Evolutionary conservation across 2,888 invertebrate genomes (phyloP), one percentile per base, ranked within the genome.

Genomic region (Sinelater perroti): DNA sequence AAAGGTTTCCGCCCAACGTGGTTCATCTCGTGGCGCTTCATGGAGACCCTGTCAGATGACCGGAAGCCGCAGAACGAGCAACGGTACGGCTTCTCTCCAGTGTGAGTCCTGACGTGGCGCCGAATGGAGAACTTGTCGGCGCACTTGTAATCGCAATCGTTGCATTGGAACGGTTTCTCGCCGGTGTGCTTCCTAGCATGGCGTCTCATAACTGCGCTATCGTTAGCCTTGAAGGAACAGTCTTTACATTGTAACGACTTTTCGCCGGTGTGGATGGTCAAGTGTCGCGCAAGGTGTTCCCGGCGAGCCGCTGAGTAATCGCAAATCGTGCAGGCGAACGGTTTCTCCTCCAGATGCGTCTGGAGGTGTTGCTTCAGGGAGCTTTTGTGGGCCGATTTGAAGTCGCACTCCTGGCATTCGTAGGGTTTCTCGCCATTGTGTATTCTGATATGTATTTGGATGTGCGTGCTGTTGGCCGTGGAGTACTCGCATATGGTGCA

Each of bases 391-490:
- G 24, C 8, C 5, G 11, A 14, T 21, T 21, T 24, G 24, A 40
- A 40, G 2, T 18, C 8, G 8, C 35, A 35, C 10, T 17, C n/a
- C n/a, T 1, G 5, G 4, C 35, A 35, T 8, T 35, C 4, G 4
- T 35, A 14, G 2, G 35, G 35, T 17, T 35, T 35, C 4, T 17
- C 35, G 3, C 35, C 35, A 1, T 16, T 35, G 4, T 35, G 35
- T n/a, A 10, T 8, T 35, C 18, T 11, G 49, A 57, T 65, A 67
- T 30, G 64, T 6, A 35, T n/a, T 8, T 65, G 35, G 10, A 35
- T n/a, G 16, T 16, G 14, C 4, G 14, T 13, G 3, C 16, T 16
- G 7, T 14, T 33, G 2, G 7, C 16, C 8, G 16, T 35, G 8
- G 35, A 11, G 18, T 33, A 14, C 5, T 8, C 2, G 7, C 33